phyloP scores from a whole-genome alignment of 2,888 invertebrate genomes.

The Poecilobothrus nobilitatus region DNA sequence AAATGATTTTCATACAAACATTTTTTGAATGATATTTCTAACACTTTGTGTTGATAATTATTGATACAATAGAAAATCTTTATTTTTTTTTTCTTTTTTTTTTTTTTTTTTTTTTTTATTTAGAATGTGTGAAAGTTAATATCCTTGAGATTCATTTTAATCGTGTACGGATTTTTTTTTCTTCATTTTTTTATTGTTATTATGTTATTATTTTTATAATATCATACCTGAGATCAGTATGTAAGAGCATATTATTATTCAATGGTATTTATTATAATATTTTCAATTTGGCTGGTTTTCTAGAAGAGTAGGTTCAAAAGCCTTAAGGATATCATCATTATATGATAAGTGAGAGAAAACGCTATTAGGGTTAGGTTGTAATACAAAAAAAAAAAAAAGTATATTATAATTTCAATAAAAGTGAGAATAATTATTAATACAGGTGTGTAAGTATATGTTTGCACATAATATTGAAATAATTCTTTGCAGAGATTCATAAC shows the following conservation, averaged over 20 bases:
- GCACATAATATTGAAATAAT: too few species aligned
- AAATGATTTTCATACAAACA: too few species aligned
- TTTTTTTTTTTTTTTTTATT: not conserved
- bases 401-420: not conserved
- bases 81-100: too few species aligned
- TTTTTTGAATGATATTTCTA: not conserved
- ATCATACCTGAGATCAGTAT: not conserved
- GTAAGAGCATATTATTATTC: not conserved
- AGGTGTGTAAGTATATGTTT: too few species aligned
- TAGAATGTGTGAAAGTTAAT: not conserved
- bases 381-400: too few species aligned
- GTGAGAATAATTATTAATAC: not conserved
- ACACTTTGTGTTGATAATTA: not conserved
- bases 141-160: constrained; percentile 1
- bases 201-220: not conserved
- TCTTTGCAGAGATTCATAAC: too few species aligned
- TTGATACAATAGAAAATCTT: not conserved
- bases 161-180: not conserved
- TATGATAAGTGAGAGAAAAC: not conserved
- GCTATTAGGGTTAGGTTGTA: not conserved
- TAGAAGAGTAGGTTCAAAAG: not conserved
- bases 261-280: not conserved
- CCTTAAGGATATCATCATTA: not conserved
- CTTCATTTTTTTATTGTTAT: too few species aligned
- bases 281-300: not conserved